Evolutionary conservation across 2,888 invertebrate species (phyloP), one percentile per base, ranked within the genome.

Genomic region (Octodonta nipae): DNA sequence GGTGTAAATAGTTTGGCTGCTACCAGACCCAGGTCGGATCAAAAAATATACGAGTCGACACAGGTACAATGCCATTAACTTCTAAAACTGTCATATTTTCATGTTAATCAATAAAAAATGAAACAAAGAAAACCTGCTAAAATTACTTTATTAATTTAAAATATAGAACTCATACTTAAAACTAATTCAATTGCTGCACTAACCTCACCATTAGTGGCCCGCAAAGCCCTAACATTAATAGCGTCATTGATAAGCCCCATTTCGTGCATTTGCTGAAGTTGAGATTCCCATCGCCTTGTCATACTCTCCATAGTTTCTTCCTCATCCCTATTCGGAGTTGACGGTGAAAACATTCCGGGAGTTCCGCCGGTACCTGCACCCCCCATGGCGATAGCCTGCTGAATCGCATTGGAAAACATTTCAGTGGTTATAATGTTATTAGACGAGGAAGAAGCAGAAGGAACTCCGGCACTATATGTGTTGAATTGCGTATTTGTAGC

Each of bases 121-220:
- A n/a, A n/a, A n/a, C n/a, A n/a, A n/a, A n/a, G n/a, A n/a, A n/a
- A n/a, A n/a, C n/a, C n/a, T n/a, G n/a, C n/a, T n/a, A n/a, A n/a
- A n/a, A n/a, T n/a, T n/a, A n/a, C n/a, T n/a, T n/a, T n/a, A n/a
- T n/a, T n/a, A 2, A 22, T 22, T 22, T 4, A 22, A 11, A 22
- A 3, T 11, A 10, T 11, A 2, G 22, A 4, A 4, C 4, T 22
- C 10, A 34, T 29, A 26, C 33, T 32, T 24, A 92, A 83, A 13
- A 95, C 80, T 32, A 93, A 68, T 58, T 92, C 88, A 34, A 92
- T 78, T 10, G 93, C 93, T 12, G 83, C 83, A 53, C 87, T 86
- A 3, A 93, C 79, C 56, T 92, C 85, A 32, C 93, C 92, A 45
- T 64, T 57, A 28, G 83, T 81, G 33, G 82, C 75, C 41, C 79